Evolutionary conservation across 2,888 invertebrate genomes (phyloP), one percentile per base, ranked within the genome.

Genomic region (Diogma glabrata): DNA sequence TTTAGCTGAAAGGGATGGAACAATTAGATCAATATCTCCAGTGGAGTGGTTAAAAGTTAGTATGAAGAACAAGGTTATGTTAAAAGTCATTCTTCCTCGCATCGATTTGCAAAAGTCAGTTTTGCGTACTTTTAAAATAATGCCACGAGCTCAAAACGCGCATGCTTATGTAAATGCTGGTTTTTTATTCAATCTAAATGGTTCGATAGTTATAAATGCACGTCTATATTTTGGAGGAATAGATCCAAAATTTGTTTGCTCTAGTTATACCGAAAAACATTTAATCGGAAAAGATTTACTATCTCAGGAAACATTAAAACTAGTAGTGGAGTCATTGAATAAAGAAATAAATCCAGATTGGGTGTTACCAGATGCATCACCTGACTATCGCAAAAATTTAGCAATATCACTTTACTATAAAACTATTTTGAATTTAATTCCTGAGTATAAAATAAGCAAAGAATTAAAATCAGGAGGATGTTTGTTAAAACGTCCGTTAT

Each of bases 121-220:
- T n/a, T n/a, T n/a, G n/a, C n/a, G n/a, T n/a, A n/a, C n/a, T n/a
- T n/a, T n/a, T 66, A 60, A 87, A 84, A 78, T 86, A 47, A 83
- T 82, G 77, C 79, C 82, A 1, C 69, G 84, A 54, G 75, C 81
- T 1, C 84, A 84, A 69, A 84, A 82, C 60, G 78, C 85, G 0
- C 84, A 83, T 60, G 85, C 87, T 0, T 76, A 82, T 47, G 81
- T 88, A 0, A 86, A 87, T 59, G 82, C 82, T 17, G 87, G 81
- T 3, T 85, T 86, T 60, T 63, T 81, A 1, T 84, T 17, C 60
- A 71, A 63, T 58, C 61, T 69, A 46, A 61, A 68, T 53, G 58
- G 69, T 53, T 63, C 14, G 2, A 12, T 70, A 24, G 63, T 78
- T 1, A 60, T 65, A 30, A 64, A 64, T 26, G 77, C 78, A 2